A percentile compares a stretch with the other conserved stretches of the same genome.
phyloP scores from a whole-genome alignment of 2,797 vertebrate species.

The Steatocranus sp. region DNA sequence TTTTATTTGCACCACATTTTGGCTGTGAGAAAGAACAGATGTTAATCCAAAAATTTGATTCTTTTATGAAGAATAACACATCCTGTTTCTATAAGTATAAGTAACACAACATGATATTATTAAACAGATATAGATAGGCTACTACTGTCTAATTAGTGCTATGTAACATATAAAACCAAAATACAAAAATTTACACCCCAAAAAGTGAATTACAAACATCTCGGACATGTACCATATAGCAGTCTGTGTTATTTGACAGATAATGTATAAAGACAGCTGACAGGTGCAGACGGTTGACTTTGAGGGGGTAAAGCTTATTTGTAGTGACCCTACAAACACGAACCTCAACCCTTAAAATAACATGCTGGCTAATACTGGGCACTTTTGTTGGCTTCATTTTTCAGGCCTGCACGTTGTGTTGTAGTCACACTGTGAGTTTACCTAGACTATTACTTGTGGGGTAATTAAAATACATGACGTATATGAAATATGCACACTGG shows the following conservation, averaged over 20 bases:
- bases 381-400: background rate
- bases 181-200: background rate
- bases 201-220: background rate
- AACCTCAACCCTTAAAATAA: background rate
- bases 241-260: background rate
- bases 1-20: background rate
- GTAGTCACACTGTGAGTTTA: background rate
- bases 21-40: background rate
- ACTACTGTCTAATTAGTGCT: background rate
- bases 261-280: background rate
- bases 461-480: background rate
- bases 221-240: accelerated
- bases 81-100: background rate
- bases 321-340: background rate
- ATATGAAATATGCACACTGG: background rate
- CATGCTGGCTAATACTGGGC: background rate
- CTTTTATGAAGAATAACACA: background rate
- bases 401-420: background rate
- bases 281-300: background rate
- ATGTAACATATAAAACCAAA: background rate
- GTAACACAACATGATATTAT: accelerated
- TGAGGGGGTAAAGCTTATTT: background rate
- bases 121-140: background rate
- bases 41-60: background rate
- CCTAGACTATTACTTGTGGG: background rate